A percentile compares a stretch with the other conserved stretches of the same genome.
Conservation (phyloP, 2,888 invertebrate genomes). For the Parnassius glacialis region DNA sequence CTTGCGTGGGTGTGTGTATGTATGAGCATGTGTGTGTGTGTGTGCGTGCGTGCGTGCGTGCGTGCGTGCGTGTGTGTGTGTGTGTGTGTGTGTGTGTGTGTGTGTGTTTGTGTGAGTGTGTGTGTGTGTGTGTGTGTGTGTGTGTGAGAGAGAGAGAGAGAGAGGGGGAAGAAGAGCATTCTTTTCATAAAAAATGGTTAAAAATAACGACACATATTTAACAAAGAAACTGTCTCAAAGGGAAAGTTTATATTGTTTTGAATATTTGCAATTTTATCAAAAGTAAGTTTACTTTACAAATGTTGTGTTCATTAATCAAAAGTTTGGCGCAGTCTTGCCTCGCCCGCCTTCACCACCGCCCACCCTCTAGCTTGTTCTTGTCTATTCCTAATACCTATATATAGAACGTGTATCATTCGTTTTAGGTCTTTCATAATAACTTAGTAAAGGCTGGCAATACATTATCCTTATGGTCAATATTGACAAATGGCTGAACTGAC, state of each 20-base stretch:
- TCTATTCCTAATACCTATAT: constrained; percentile 38
- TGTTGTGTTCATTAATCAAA: constrained; percentile 79
- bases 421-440: constrained; percentile 59
- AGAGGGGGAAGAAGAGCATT: too few species aligned
- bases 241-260: constrained; percentile 61
- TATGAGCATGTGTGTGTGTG: too few species aligned
- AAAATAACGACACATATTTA: too few species aligned
- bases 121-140: too few species aligned
- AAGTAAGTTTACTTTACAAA: constrained; percentile 73
- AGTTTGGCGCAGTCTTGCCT: constrained; percentile 74
- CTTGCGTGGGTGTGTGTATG: too few species aligned
- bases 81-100: too few species aligned
- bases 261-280: constrained; percentile 67
- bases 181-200: too few species aligned
- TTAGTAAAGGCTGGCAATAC: constrained; percentile 51
- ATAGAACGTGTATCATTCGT: constrained; percentile 31
- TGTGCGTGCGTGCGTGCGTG: too few species aligned
- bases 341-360: constrained; percentile 48
- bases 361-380: constrained; percentile 57
- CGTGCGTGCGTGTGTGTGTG: too few species aligned
- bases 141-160: too few species aligned
- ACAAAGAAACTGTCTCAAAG: constrained; percentile 28
- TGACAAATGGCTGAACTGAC: constrained; percentile 63
- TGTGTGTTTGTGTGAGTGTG: too few species aligned
- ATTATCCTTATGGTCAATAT: constrained; percentile 53